Conservation (phyloP, 2,113 vertebrate genomes). For the Numenius arquata region DNA sequence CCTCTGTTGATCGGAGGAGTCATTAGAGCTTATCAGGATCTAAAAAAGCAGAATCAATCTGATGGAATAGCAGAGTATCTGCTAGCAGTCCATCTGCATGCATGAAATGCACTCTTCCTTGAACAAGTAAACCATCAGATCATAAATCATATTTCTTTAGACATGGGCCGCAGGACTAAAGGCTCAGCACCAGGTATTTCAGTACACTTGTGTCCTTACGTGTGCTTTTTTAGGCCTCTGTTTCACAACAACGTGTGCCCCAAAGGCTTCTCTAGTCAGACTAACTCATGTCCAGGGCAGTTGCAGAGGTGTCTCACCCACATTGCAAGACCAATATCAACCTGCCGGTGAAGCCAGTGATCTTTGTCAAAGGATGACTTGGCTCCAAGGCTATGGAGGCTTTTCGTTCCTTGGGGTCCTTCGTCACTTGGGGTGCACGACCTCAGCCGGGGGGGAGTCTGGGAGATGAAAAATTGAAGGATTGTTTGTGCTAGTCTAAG, state of each 20-base stretch:
- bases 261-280: background rate
- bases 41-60: background rate
- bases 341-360: background rate
- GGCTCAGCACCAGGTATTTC: background rate
- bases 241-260: background rate
- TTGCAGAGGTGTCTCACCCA: background rate
- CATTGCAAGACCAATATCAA: background rate
- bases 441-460: background rate
- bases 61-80: background rate
- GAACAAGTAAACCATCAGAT: background rate
- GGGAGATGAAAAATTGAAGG: background rate
- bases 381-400: background rate
- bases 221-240: background rate
- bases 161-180: background rate
- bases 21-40: background rate
- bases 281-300: background rate
- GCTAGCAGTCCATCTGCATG: background rate
- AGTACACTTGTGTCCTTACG: background rate
- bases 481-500: background rate
- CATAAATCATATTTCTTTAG: background rate
- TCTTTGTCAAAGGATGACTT: background rate
- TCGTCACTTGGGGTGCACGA: accelerated
- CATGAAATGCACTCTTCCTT: background rate
- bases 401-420: background rate
- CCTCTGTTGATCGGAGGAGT: background rate